phyloP scores from a whole-genome alignment of 2,888 invertebrate genomes.

The Rhaphigaster nebulosa region DNA sequence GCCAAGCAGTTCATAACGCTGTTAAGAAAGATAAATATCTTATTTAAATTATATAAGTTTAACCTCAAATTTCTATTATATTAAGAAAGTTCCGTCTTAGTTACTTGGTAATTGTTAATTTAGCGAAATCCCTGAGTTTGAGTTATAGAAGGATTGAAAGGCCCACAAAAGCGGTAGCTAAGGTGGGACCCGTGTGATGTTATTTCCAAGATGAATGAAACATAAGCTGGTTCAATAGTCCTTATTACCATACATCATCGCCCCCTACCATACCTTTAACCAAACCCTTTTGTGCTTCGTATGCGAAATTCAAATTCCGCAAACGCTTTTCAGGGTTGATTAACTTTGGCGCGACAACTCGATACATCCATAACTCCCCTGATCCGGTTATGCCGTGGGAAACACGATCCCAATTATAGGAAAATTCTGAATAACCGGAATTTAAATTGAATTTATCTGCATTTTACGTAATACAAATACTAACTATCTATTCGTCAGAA shows the following conservation, averaged over 20 bases:
- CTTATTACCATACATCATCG: background rate
- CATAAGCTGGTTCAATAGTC: constrained; percentile 22
- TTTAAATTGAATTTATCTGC: no score
- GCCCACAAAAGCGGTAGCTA: background rate
- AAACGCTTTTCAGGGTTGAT: background rate
- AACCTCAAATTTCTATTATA: no score
- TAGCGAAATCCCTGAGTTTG: background rate
- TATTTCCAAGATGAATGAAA: constrained; percentile 24
- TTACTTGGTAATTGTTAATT: background rate
- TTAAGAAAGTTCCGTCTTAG: background rate
- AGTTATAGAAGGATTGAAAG: background rate
- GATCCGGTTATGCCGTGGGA: background rate
- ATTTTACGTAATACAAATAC: no score
- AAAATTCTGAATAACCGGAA: background rate
- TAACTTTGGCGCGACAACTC: background rate
- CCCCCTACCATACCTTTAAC: background rate
- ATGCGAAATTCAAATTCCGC: constrained; percentile 20
- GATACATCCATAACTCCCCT: background rate
- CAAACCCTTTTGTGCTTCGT: background rate
- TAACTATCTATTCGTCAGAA: no score
- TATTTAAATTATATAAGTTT: no score
- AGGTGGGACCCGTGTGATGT: background rate
- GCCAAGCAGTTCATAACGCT: no score
- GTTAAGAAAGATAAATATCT: no score
- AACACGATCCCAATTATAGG: background rate